Base-by-base conservation (phyloP, 2,113 vertebrate genomes). In the Ceyx margarethae region DNA sequence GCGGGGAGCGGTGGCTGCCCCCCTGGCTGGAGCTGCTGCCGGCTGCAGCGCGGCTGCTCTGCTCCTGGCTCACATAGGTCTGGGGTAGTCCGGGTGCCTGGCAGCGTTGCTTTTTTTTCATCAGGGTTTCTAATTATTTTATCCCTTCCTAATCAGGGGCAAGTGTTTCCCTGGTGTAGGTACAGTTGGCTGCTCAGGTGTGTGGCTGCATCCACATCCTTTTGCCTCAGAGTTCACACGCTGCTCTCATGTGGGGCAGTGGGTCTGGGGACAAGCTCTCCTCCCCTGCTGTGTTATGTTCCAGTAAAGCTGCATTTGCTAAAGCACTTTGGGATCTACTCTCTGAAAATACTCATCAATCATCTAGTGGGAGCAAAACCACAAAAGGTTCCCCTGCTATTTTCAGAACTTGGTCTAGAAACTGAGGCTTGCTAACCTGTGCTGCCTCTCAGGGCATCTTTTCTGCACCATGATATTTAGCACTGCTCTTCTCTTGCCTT, bases 201-300 rank as follows among this genome's bases (percentile, higher is more conserved):
- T 0, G 0, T 15, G 72, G 45, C 51, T 54, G 8, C 13, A 28
- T 20, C 43, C 1, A 0, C 12, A 0, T 2, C 0, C 0, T 54
- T 87, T n/a, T 28, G 15, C 62, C n/a, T 51, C 35, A 40, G 51
- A 40, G 65, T 35, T 81, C 16, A 3, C 2, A 3, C 0, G 5
- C 25, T 62, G 23, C 5, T 0, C 54, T 51, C 23, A 0, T 2
- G 4, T 37, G 15, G 14, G 26, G 23, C 35, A 9, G 62, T 15
- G 45, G 10, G 15, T 68, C 37, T 79, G 46, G 51, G 37, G 64
- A 50, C 19, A 29, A 54, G 37, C 25, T 67, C 65, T 81, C 9
- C 33, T 45, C 15, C 4, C 6, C 50, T 22, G 35, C 62, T 25
- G 3, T 56, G 53, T 65, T 67, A 5, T 53, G 46, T 69, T 3